These are phyloP conservation scores for Enteromius treurensis DNA, from an alignment of 2,797 vertebrate genomes.

Conservation along the genomic window DNA sequence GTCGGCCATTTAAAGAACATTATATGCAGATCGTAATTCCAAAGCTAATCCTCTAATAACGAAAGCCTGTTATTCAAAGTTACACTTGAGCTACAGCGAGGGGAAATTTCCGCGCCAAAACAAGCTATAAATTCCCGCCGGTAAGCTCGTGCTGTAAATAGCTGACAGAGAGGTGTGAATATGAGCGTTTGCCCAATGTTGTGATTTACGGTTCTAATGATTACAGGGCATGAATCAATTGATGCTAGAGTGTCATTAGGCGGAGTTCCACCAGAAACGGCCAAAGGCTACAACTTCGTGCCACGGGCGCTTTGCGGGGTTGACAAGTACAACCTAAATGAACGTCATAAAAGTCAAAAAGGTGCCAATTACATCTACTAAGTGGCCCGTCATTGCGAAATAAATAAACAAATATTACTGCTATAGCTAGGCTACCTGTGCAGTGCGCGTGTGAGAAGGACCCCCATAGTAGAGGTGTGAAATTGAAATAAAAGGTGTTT, in stretches of 20 bases:
- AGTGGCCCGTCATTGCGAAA: conserved; percentile 78
- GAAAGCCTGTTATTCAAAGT: conserved; percentile 65
- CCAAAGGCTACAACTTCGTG: conserved; percentile 68
- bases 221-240: conserved; percentile 81
- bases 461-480: not conserved
- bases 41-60: conserved; percentile 62
- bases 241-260: conserved; percentile 81
- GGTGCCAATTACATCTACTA: conserved; percentile 84
- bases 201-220: conserved; percentile 82
- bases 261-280: conserved; percentile 72
- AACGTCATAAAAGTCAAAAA: conserved; percentile 86
- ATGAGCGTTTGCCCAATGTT: conserved; percentile 75
- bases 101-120: conserved; percentile 48
- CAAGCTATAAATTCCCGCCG: conserved; percentile 47
- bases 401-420: conserved; percentile 72
- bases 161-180: conserved; percentile 71
- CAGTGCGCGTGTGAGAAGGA: conserved; percentile 11
- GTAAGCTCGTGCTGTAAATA: conserved; percentile 56
- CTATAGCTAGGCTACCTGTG: conserved; percentile 20
- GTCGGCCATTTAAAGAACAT: conserved; percentile 30
- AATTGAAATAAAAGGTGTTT: not conserved
- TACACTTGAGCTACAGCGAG: conserved; percentile 57
- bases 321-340: conserved; percentile 85
- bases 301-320: conserved; percentile 78
- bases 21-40: conserved; percentile 43